phyloP scores from a whole-genome alignment of 2,113 vertebrate species.

The Urocolius indicus region DNA sequence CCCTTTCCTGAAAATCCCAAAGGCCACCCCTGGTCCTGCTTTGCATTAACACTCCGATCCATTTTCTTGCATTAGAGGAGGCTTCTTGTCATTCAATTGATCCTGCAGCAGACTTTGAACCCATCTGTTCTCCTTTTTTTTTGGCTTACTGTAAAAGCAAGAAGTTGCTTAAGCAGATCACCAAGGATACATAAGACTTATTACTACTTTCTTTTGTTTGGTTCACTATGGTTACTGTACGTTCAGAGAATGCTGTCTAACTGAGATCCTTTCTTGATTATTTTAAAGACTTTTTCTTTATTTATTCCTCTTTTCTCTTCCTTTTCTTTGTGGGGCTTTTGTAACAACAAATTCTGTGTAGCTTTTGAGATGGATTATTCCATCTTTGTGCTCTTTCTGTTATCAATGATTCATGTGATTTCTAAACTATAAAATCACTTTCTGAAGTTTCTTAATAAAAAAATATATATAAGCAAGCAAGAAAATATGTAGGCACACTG shows the following conservation, averaged over 20 bases:
- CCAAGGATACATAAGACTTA: constrained; percentile 67
- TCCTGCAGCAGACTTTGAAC: constrained; percentile 32
- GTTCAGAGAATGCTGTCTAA: constrained; percentile 22
- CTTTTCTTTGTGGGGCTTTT: constrained; percentile 22
- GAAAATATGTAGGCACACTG: not conserved
- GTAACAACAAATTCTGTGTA: constrained; percentile 36
- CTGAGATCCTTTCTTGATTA: constrained; percentile 39
- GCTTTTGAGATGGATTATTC: constrained; percentile 40
- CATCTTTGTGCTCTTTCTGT: not conserved
- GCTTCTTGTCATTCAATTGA: constrained; percentile 29
- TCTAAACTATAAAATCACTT: not conserved
- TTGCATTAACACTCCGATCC: not conserved
- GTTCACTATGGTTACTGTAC: constrained; percentile 65
- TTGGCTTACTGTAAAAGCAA: constrained; percentile 67
- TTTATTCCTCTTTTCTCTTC: constrained; percentile 21
- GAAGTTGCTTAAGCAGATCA: constrained; percentile 59
- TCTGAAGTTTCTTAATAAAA: not conserved
- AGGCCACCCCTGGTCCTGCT: not conserved
- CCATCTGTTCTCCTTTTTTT: constrained; percentile 15
- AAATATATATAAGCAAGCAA: not conserved
- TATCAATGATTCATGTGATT: not conserved
- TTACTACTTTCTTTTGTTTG: constrained; percentile 50
- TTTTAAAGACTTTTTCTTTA: constrained; percentile 44
- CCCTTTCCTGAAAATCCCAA: constrained; percentile 15
- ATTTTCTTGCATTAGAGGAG: not conserved